Evolutionary conservation across 2,797 vertebrate genomes (phyloP), one percentile per base, ranked within the genome.

Genomic region (Paratrypauchen microcephalus): DNA sequence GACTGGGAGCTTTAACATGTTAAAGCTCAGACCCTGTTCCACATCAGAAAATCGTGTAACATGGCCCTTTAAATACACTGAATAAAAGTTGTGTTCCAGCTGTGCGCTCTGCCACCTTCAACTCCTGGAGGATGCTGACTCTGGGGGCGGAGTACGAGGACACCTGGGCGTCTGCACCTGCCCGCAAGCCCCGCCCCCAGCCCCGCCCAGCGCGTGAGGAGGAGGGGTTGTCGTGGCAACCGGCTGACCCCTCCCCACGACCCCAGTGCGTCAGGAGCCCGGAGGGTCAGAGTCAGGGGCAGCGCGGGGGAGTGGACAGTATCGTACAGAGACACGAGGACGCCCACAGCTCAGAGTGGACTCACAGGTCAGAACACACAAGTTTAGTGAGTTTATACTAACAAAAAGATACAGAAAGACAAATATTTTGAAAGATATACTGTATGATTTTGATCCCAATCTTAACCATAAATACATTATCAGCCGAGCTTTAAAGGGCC

Each of bases 71-170:
- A 41, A 13, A 41, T 41, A 24, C 24, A 0, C 3, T 2, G 24
- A 26, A 28, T 24, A 24, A 16, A n/a, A 1, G 3, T 28, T 61
- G 5, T 28, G 1, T 65, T 50, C 2, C 62, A 65, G 93, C 91
- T 5, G 28, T 92, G 0, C 89, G 92, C 4, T 63, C 90, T 0
- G 89, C 88, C 70, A 93, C 91, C 0, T 78, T 93, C 11, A 77
- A 88, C 77, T 92, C 86, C 24, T 94, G 94, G 94, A 87, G 87
- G 81, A 93, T 82, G 91, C 82, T 94, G 68, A 93, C 92, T 0
- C 66, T 90, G 59, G 94, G 93, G 1, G 57, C 84, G 0, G 91
- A 93, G 74, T 90, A 88, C 66, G 85, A 81, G 41, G 85, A 89
- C 32, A 90, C 89, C 28, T 94, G 92, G 93, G 87, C 90, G 32